Evolutionary conservation across 2,797 vertebrate species (phyloP).

Genomic region (Dryobates pubescens): DNA sequence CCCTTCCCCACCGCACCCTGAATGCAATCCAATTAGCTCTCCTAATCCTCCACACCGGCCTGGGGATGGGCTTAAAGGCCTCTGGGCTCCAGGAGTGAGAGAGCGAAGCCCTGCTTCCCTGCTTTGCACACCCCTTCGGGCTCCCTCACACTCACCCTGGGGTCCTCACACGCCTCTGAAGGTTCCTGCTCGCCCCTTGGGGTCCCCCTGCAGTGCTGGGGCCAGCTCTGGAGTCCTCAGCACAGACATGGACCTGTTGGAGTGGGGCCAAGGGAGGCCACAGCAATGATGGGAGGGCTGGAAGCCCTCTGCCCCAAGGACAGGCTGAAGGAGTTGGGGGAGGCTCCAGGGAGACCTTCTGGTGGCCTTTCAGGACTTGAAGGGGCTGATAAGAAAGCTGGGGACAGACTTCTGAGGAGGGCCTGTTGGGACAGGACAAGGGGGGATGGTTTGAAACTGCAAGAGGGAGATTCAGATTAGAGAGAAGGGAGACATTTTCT

Average conservation of each 20-base stretch:
- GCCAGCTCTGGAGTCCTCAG: background rate
- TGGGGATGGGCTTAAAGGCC: accelerated
- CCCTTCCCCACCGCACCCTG: background rate
- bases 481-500: background rate
- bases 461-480: background rate
- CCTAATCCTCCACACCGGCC: background rate
- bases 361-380: background rate
- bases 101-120: background rate
- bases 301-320: background rate
- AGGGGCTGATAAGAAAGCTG: background rate
- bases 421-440: background rate
- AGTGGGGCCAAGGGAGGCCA: too few species aligned
- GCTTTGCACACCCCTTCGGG: background rate
- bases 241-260: background rate
- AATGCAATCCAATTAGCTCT: background rate
- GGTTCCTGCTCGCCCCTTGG: too few species aligned
- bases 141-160: background rate
- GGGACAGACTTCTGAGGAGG: background rate
- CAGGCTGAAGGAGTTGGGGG: background rate
- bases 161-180: too few species aligned
- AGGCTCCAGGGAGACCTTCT: background rate
- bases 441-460: background rate
- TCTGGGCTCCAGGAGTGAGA: background rate
- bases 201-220: background rate
- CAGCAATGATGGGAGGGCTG: background rate